Evolutionary conservation across 2,888 invertebrate genomes (phyloP).

Genomic region (Drosophila falleni): DNA sequence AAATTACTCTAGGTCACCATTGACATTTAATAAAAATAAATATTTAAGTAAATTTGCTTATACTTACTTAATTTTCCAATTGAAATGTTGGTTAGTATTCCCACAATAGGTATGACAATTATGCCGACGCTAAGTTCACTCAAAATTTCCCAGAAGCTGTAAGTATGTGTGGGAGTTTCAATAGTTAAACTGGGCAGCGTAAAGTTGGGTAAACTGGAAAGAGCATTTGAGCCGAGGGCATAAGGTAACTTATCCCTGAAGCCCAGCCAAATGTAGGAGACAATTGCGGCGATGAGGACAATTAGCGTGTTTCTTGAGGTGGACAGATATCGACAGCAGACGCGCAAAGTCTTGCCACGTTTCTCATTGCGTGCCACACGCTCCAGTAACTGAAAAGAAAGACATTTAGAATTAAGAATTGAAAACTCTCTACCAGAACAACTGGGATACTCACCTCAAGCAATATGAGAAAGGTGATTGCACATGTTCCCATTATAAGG

Average conservation of each 20-base stretch:
- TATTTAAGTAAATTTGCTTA: neutral
- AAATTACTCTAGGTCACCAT: too few relatives aligned
- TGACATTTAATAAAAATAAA: too few relatives aligned
- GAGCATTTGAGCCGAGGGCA: slow-evolving; percentile 86
- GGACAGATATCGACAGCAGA: slow-evolving; percentile 89
- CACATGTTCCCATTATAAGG: slow-evolving; percentile 88
- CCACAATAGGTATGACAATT: slow-evolving; percentile 92
- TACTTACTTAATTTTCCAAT: slow-evolving; percentile 95
- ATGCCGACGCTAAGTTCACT: slow-evolving; percentile 91
- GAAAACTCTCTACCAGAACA: neutral
- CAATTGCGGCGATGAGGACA: slow-evolving; percentile 88
- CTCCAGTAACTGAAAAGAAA: slow-evolving; percentile 87
- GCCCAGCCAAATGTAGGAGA: slow-evolving; percentile 87
- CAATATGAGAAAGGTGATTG: slow-evolving; percentile 89
- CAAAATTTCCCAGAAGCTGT: slow-evolving; percentile 89
- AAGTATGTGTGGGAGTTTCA: slow-evolving; percentile 86
- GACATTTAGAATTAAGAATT: neutral
- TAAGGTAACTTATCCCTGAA: slow-evolving; percentile 88
- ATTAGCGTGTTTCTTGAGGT: slow-evolving; percentile 92
- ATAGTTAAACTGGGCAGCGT: slow-evolving; percentile 88
- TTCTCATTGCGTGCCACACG: slow-evolving; percentile 85
- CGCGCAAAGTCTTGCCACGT: slow-evolving; percentile 85
- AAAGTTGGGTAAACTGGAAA: slow-evolving; percentile 90
- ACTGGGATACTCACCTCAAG: slow-evolving; percentile 88
- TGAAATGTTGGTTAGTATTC: slow-evolving; percentile 96